Base-by-base conservation (phyloP, 2,888 invertebrate species). In the Heliconius ethilla region DNA sequence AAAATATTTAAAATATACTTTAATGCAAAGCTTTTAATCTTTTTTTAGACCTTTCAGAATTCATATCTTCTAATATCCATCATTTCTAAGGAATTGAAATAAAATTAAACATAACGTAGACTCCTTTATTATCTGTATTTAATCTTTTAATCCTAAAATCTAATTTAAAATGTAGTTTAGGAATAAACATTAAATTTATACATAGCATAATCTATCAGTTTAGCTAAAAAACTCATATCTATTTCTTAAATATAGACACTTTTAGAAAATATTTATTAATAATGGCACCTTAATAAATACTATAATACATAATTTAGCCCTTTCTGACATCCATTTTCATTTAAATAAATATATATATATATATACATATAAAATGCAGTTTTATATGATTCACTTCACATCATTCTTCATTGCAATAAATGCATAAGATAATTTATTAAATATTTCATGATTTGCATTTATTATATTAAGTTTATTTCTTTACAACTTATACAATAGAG, bases 141-240 rank as follows among this genome's bases (percentile, higher is more conserved):
- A 87, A 89, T 86, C 86, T 83, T 83, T 84, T 82, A 84, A 84
- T 85, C 87, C 87, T 89, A 88, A 88, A 40, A 69, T 40, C 67
- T 88, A 89, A 90, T 86, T 83, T 84, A 87, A 90, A 91, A 87
- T 85, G 87, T 87, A 87, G 81, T 82, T 82, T 85, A 86, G n/a
- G 63, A 79, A 45, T 70, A 67, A 80, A 74, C 66, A 76, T 78
- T 67, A 22, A 59, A 76, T 65, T 75, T 72, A 72, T 10, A 37
- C 22, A 72, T 70, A 29, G 29, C 51, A 67, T 69, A 15, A 15
- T 18, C 5, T 33, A 40, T 67, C 37, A 67, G 5, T 37, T 11
- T n/a, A n/a, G 15, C n/a, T 67, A 22, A 13, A n/a, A 25, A 6
- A 37, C 37, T 37, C 27, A 27, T 33, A 27, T 15, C 6, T 27